Conservation (phyloP, 2,888 invertebrate genomes). For the Caenorhabditis sp. region DNA sequence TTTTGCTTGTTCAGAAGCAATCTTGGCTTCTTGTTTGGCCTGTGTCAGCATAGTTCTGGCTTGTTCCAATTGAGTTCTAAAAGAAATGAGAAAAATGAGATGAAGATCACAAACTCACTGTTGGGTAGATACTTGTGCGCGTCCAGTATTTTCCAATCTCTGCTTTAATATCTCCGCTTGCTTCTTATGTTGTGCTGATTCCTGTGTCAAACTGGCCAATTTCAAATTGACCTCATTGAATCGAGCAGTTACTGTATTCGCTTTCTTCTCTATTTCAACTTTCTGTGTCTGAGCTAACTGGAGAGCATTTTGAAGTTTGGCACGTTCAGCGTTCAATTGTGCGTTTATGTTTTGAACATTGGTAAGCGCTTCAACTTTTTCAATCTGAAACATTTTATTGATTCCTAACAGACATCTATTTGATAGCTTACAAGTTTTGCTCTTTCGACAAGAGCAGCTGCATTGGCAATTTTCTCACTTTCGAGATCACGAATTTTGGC, state of each 20-base stretch:
- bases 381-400: slow-evolving; percentile 13
- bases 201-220: slow-evolving; percentile 13
- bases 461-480: slow-evolving; percentile 23
- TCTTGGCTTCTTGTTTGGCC: slow-evolving; percentile 14
- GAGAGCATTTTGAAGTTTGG: slow-evolving; percentile 15
- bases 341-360: slow-evolving; percentile 29
- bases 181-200: slow-evolving; percentile 18
- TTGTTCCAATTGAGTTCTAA: slow-evolving; percentile 22
- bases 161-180: slow-evolving; percentile 35
- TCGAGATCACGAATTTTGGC: slow-evolving; percentile 35
- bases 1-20: slow-evolving; percentile 10
- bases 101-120: slow-evolving; percentile 4
- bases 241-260: slow-evolving; percentile 1
- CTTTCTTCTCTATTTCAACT: slow-evolving; percentile 12
- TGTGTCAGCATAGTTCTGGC: slow-evolving; percentile 10
- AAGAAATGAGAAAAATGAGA: background rate
- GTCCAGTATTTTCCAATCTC: slow-evolving; percentile 11
- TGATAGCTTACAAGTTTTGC: slow-evolving; percentile 24
- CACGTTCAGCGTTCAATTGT: slow-evolving; percentile 28
- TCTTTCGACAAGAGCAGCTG: slow-evolving; percentile 29
- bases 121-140: background rate
- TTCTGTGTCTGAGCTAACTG: slow-evolving; percentile 24
- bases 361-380: slow-evolving; percentile 30
- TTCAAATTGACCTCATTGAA: slow-evolving; percentile 25
- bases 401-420: background rate